phyloP scores from a whole-genome alignment of 2,888 invertebrate species.

The Amaurobius ferox region DNA sequence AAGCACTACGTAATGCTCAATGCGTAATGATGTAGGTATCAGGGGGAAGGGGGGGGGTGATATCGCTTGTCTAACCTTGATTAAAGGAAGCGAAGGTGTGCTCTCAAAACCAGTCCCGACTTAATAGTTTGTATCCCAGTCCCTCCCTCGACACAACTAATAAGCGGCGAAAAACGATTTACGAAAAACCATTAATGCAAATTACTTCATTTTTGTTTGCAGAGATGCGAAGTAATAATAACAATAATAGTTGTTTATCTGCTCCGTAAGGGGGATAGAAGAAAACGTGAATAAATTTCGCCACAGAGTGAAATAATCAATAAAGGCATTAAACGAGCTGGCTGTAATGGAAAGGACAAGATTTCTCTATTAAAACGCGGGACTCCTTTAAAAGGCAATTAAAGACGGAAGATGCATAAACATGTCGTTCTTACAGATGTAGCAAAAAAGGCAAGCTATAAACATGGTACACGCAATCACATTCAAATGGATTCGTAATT shows the following conservation, averaged over 20 bases:
- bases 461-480: conserved; percentile 68
- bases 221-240: conserved; percentile 70
- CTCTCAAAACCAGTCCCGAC: conserved; percentile 39
- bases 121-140: conserved; percentile 69
- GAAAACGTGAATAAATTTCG: conserved; percentile 62
- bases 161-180: conserved; percentile 71
- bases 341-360: conserved; percentile 67
- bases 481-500: conserved; percentile 68
- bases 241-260: conserved; percentile 72
- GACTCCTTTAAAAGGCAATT: conserved; percentile 70
- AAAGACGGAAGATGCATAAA: conserved; percentile 71
- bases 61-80: conserved; percentile 69
- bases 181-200: conserved; percentile 72
- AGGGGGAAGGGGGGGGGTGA: conserved; percentile 2
- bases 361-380: conserved; percentile 69
- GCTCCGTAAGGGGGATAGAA: conserved; percentile 46
- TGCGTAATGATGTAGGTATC: conserved; percentile 63
- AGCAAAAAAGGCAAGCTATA: conserved; percentile 66
- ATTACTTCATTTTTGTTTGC: conserved; percentile 71
- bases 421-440: conserved; percentile 60
- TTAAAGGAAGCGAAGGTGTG: conserved; percentile 68
- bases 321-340: conserved; percentile 68
- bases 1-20: conserved; percentile 52
- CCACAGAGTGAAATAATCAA: conserved; percentile 68
- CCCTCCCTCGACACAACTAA: conserved; percentile 67